Conservation (phyloP, 2,888 invertebrate genomes). For the Sinotaia quadrata region DNA sequence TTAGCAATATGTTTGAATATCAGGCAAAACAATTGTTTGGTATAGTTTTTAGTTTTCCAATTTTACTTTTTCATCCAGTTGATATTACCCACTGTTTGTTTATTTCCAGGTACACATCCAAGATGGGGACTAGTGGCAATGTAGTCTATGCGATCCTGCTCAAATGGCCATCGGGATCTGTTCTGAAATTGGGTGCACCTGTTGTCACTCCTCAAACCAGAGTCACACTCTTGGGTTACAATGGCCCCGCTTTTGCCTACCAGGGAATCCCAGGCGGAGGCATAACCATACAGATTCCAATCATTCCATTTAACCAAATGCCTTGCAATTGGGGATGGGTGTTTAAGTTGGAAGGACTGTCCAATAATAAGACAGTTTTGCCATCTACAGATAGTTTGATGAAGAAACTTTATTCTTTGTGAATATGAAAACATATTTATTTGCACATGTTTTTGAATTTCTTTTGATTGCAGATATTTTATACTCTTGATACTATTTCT, state of each 20-base stretch:
- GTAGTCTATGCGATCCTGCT: conserved; percentile 80
- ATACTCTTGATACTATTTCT: too few species aligned
- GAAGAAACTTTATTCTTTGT: too few species aligned
- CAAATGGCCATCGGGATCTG: conserved; percentile 79
- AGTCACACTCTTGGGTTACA: conserved; percentile 75
- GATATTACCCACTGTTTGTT: too few species aligned
- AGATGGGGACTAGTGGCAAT: conserved; percentile 28
- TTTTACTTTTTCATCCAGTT: too few species aligned
- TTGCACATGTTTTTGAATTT: too few species aligned
- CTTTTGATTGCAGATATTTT: too few species aligned
- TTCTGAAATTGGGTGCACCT: conserved; percentile 75
- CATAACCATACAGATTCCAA: conserved; percentile 50
- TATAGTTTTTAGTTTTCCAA: too few species aligned
- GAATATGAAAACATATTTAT: too few species aligned
- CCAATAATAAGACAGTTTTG: too few species aligned
- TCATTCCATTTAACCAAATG: conserved; percentile 44
- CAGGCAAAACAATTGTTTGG: too few species aligned
- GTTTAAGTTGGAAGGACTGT: conserved; percentile 51
- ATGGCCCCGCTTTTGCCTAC: conserved; percentile 32
- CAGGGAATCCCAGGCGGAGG: conserved; percentile 36
- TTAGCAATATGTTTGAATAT: too few species aligned
- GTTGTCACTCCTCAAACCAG: conserved; percentile 60
- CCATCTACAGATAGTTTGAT: too few species aligned
- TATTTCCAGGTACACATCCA: conserved; percentile 43
- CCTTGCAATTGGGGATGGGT: conserved; percentile 59